These are phyloP conservation scores for Cryptosula pallasiana DNA, from an alignment of 2,888 invertebrate species.

Conservation along the genomic window DNA sequence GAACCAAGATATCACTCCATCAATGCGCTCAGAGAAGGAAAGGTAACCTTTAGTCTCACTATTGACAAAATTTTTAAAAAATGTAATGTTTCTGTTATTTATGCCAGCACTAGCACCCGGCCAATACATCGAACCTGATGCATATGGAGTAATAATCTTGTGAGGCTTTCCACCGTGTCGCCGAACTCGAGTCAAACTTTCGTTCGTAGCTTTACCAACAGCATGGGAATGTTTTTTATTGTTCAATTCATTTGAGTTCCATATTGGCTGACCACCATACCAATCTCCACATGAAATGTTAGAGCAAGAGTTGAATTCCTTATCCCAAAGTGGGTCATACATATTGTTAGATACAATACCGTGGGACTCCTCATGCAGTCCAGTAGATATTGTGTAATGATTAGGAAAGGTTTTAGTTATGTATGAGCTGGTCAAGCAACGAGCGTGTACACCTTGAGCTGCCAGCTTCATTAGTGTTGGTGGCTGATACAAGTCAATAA, in stretches of 20 bases:
- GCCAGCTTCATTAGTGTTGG: slow-evolving; percentile 60
- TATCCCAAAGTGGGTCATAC: slow-evolving; percentile 57
- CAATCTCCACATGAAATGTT: slow-evolving; percentile 35
- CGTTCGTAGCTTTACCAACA: not conserved
- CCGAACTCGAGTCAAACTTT: not conserved
- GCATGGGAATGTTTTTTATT: not conserved
- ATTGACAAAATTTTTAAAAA: not conserved
- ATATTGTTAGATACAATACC: slow-evolving; percentile 64
- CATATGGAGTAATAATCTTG: not conserved
- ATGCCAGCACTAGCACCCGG: slow-evolving; percentile 22
- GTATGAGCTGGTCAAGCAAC: slow-evolving; percentile 52
- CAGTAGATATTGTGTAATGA: slow-evolving; percentile 62
- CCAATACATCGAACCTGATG: slow-evolving; percentile 26
- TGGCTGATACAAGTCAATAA: slow-evolving; percentile 58
- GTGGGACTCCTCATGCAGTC: slow-evolving; percentile 64
- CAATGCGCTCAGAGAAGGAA: slow-evolving; percentile 34
- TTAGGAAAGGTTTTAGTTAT: slow-evolving; percentile 68
- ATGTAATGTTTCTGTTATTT: not conserved
- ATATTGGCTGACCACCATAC: slow-evolving; percentile 41
- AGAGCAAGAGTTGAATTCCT: slow-evolving; percentile 30
- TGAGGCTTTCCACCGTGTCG: not conserved
- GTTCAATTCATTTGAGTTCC: slow-evolving; percentile 33
- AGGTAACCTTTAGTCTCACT: not conserved
- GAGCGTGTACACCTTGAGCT: slow-evolving; percentile 58
- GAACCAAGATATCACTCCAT: slow-evolving; percentile 45